Conservation (phyloP, 2,888 invertebrate species). For the Lordiphosa fenestrarum region DNA sequence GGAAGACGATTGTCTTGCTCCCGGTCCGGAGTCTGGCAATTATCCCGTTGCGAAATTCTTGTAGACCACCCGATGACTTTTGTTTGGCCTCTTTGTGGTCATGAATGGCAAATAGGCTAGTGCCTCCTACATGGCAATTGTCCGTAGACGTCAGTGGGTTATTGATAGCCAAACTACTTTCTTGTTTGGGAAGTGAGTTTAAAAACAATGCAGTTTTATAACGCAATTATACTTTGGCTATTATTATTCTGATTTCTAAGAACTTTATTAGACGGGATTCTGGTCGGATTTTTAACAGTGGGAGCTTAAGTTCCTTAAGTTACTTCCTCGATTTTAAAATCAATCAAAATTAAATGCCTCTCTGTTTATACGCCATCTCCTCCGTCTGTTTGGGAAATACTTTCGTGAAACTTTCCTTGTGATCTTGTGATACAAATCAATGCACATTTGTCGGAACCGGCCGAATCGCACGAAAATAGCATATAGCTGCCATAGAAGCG, state of each 20-base stretch:
- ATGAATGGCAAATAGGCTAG: constrained; percentile 59
- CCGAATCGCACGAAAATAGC: no score
- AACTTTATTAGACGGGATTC: constrained; percentile 6
- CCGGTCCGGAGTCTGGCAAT: constrained; percentile 36
- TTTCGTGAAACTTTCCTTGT: no score
- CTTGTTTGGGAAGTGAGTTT: constrained; percentile 58
- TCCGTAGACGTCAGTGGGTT: constrained; percentile 48
- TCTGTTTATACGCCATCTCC: no score
- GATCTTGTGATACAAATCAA: no score
- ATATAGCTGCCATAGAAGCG: no score
- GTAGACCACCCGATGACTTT: constrained; percentile 63
- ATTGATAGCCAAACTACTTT: constrained; percentile 68
- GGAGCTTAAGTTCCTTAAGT: no score
- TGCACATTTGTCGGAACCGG: no score
- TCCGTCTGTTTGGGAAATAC: no score
- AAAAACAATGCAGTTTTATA: constrained; percentile 32
- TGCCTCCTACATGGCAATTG: constrained; percentile 65
- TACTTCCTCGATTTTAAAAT: no score
- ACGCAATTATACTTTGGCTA: constrained; percentile 19
- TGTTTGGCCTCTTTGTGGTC: constrained; percentile 74
- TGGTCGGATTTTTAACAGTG: no score
- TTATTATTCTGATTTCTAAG: constrained; percentile 25
- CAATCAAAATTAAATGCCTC: no score
- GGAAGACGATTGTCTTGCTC: constrained; percentile 5
- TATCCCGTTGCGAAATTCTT: constrained; percentile 63